These are phyloP conservation scores for Delphinus delphis DNA, from an alignment of 2,113 vertebrate species.

Conservation along the genomic window DNA sequence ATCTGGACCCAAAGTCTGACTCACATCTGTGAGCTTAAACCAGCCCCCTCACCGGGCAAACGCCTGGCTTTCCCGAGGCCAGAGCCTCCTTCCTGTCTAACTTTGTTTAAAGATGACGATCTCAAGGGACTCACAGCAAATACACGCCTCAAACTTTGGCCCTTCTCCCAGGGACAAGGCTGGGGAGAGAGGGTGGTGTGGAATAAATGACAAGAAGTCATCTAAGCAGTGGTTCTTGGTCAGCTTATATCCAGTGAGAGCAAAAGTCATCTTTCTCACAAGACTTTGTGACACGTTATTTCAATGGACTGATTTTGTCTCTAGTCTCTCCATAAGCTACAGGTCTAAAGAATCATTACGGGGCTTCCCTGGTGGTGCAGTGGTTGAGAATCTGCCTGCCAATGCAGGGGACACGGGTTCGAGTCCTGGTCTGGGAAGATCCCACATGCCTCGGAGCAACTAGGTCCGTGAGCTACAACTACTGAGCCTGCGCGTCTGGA, in stretches of 20 bases:
- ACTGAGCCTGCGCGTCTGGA: too few species aligned
- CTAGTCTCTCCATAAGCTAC: not conserved
- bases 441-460: too few species aligned
- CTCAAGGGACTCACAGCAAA: not conserved
- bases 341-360: not conserved
- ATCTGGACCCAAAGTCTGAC: not conserved
- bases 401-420: too few species aligned
- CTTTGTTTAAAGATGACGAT: not conserved
- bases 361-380: too few species aligned
- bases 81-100: not conserved
- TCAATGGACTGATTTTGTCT: not conserved
- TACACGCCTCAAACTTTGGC: constrained; percentile 17
- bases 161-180: not conserved
- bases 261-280: not conserved
- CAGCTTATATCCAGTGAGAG: not conserved
- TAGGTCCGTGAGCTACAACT: too few species aligned
- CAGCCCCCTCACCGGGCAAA: not conserved
- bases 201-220: not conserved
- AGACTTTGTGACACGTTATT: not conserved
- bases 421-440: too few species aligned
- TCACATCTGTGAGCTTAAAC: not conserved
- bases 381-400: too few species aligned
- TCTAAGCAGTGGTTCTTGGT: not conserved
- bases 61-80: not conserved
- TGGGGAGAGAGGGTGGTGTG: not conserved